A percentile compares a stretch with the other conserved stretches of the same genome.
Conservation (phyloP, 2,113 vertebrate species). For the Urocitellus parryii region DNA sequence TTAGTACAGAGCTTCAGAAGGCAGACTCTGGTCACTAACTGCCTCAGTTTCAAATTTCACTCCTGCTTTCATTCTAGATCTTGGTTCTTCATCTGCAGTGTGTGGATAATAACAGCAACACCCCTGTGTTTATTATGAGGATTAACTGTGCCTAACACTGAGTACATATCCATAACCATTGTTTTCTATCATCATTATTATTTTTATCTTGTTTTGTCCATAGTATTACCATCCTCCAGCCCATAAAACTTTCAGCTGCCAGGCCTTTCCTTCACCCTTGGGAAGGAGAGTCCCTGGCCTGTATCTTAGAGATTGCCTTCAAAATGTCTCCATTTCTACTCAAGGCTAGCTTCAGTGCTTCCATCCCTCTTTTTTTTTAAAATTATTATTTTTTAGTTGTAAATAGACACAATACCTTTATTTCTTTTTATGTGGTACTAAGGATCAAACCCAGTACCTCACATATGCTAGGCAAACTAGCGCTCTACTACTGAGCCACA, state of each 20-base stretch:
- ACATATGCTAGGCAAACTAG: no score
- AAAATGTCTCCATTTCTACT: neutral
- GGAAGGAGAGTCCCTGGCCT: neutral
- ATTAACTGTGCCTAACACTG: neutral
- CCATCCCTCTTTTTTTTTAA: neutral
- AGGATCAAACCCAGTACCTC: no score
- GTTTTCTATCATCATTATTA: neutral
- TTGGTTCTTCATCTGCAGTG: conserved; percentile 1
- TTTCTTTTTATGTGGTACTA: no score
- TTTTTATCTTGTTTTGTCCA: neutral
- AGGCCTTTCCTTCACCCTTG: neutral
- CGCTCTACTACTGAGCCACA: no score
- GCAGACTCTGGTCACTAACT: neutral
- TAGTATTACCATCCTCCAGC: neutral
- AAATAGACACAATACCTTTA: no score
- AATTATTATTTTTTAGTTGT: no score
- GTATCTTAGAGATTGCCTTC: neutral
- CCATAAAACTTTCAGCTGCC: neutral
- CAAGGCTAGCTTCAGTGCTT: neutral
- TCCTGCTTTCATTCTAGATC: neutral
- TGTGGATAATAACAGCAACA: neutral
- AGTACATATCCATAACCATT: neutral
- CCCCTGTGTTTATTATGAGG: neutral
- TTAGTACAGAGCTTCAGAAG: neutral
- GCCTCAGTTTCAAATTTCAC: neutral